A percentile compares a stretch with the other conserved stretches of the same genome.
Evolutionary conservation across 2,113 vertebrate genomes (phyloP).

Genomic region (Zosterops lateralis): DNA sequence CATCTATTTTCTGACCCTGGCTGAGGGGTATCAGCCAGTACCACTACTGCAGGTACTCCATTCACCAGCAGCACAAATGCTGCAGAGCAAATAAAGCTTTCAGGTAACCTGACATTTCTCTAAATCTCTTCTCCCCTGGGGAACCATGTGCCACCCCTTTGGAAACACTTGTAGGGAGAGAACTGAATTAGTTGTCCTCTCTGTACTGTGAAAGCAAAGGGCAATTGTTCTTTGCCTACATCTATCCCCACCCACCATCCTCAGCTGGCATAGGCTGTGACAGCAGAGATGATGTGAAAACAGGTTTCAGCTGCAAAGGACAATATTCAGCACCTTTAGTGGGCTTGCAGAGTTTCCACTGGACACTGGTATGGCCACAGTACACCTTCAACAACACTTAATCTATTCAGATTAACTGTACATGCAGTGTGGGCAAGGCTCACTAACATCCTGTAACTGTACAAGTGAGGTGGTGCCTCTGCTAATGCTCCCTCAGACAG

Average conservation of each 20-base stretch:
- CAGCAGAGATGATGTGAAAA: neutral
- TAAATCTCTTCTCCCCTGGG: neutral
- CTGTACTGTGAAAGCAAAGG: neutral
- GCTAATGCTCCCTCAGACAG: neutral
- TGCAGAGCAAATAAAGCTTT: neutral
- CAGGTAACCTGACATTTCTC: neutral
- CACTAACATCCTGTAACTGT: neutral
- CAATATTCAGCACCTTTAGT: neutral
- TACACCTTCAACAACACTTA: neutral
- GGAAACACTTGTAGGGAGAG: neutral
- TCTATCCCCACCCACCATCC: neutral
- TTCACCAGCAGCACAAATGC: neutral
- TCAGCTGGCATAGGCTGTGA: neutral
- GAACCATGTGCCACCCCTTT: neutral
- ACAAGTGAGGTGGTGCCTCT: neutral
- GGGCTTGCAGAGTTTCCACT: neutral
- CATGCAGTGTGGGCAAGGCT: neutral
- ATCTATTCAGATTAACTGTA: neutral
- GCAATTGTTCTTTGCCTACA: neutral
- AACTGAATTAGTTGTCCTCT: neutral
- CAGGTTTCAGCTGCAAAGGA: neutral
- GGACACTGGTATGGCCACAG: neutral
- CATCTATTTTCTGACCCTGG: neutral
- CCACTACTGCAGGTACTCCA: neutral
- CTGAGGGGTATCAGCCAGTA: neutral